Conservation (phyloP, 2,888 invertebrate genomes). For the Athrips mouffetella region DNA sequence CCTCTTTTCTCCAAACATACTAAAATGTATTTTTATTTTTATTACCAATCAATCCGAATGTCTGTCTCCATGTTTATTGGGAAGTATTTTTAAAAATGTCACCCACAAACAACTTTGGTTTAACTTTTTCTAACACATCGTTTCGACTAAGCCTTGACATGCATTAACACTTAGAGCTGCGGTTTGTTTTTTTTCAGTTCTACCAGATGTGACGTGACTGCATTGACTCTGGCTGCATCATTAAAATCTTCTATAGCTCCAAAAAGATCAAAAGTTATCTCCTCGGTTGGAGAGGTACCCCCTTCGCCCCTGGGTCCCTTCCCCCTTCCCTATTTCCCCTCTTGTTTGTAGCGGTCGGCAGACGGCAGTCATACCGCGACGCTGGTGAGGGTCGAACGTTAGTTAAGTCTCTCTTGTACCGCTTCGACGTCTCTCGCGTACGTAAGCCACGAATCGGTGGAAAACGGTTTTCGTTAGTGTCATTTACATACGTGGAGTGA, state of each 20-base stretch:
- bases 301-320: conserved; percentile 48
- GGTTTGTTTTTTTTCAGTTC: conserved; percentile 66
- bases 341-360: conserved; percentile 42
- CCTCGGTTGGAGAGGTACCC: conserved; percentile 60
- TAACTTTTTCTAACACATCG: conserved; percentile 68
- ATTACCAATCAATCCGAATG: conserved; percentile 42
- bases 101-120: conserved; percentile 66
- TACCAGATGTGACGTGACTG: conserved; percentile 74
- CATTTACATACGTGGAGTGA: conserved; percentile 69
- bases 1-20: conserved; percentile 27
- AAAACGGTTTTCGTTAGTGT: conserved; percentile 63
- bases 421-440: conserved; percentile 21
- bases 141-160: conserved; percentile 70
- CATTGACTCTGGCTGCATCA: conserved; percentile 74
- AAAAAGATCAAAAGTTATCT: conserved; percentile 78
- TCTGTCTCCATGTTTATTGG: conserved; percentile 39
- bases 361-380: conserved; percentile 57
- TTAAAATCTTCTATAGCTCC: conserved; percentile 73
- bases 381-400: conserved; percentile 47
- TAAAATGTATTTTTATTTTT: conserved; percentile 35
- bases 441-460: conserved; percentile 50
- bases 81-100: conserved; percentile 69
- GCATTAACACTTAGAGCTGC: conserved; percentile 70
- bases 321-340: conserved; percentile 51
- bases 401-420: conserved; percentile 14